phyloP scores from a whole-genome alignment of 2,797 vertebrate species.

The Eptatretus atami region DNA sequence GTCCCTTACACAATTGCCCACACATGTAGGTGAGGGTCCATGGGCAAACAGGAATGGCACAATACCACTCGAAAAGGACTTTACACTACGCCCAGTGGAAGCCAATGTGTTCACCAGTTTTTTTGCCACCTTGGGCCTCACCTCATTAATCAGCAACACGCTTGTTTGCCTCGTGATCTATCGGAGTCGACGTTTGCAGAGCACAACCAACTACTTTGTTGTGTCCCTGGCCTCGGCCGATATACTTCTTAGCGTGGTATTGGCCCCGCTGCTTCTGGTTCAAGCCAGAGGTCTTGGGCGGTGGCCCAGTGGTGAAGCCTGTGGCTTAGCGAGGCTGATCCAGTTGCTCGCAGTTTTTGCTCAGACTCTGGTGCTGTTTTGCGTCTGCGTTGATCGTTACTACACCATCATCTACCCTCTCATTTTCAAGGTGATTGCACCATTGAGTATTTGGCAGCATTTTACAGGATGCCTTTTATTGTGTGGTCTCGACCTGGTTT shows the following conservation, averaged over 20 bases:
- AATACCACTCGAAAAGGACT: too few relatives aligned
- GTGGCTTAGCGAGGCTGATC: slow-evolving; percentile 33
- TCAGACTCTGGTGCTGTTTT: slow-evolving; percentile 52
- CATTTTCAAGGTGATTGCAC: slow-evolving; percentile 34
- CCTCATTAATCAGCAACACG: slow-evolving; percentile 46
- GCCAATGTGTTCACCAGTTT: too few relatives aligned
- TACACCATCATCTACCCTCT: slow-evolving; percentile 59
- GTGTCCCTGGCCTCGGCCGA: slow-evolving; percentile 68
- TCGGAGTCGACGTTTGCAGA: slow-evolving; percentile 64
- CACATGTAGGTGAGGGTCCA: too few relatives aligned
- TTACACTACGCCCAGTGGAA: too few relatives aligned
- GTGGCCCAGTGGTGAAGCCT: slow-evolving; percentile 30
- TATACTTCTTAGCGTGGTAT: slow-evolving; percentile 32
- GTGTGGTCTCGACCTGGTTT: too few relatives aligned
- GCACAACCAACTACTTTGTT: slow-evolving; percentile 82
- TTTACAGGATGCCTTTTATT: too few relatives aligned
- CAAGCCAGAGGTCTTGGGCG: slow-evolving; percentile 24
- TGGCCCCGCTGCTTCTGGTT: slow-evolving; percentile 34
- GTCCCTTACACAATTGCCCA: too few relatives aligned
- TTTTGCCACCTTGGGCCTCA: slow-evolving; percentile 25
- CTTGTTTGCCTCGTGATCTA: slow-evolving; percentile 66
- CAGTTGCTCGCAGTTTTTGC: slow-evolving; percentile 50
- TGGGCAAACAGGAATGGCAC: too few relatives aligned
- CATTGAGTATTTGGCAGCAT: too few relatives aligned
- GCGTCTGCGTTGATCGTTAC: slow-evolving; percentile 49